Evolutionary conservation across 2,888 invertebrate species (phyloP).

Genomic region (Polydrusus cervinus): DNA sequence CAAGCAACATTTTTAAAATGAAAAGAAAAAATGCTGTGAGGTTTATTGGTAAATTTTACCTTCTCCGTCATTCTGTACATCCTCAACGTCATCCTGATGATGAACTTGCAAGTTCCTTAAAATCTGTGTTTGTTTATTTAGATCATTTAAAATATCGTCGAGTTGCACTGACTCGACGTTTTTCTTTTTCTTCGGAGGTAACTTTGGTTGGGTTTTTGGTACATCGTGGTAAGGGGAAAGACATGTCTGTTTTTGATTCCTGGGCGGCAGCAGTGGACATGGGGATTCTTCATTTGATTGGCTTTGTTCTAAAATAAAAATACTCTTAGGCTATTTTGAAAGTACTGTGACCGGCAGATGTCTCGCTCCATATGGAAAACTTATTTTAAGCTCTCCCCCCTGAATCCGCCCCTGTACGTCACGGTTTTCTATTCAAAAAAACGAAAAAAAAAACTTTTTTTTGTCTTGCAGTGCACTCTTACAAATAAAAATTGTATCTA

Average conservation of each 20-base stretch:
- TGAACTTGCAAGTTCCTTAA: neutral
- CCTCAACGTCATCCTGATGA: neutral
- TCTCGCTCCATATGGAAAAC: too few species aligned
- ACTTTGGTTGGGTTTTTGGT: slow-evolving; percentile 16
- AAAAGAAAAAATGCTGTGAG: too few species aligned
- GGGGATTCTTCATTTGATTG: neutral
- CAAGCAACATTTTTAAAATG: too few species aligned
- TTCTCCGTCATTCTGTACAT: slow-evolving; percentile 1
- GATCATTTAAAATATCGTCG: slow-evolving; percentile 67
- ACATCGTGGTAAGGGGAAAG: slow-evolving; percentile 27
- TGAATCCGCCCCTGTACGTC: too few species aligned
- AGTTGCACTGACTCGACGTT: slow-evolving; percentile 58
- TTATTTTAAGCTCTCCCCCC: too few species aligned
- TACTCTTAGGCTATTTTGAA: too few species aligned
- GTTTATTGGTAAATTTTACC: too few species aligned
- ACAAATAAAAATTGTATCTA: too few species aligned
- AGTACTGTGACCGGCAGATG: too few species aligned
- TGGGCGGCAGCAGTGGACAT: slow-evolving; percentile 46
- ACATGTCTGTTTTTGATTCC: slow-evolving; percentile 30
- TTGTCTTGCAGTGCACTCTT: too few species aligned
- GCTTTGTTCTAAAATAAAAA: slow-evolving; percentile 7
- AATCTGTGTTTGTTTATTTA: slow-evolving; percentile 58
- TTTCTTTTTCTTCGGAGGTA: slow-evolving; percentile 52
- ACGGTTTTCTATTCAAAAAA: too few species aligned
- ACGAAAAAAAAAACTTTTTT: too few species aligned